These are phyloP conservation scores for Cassiopea xamachana DNA, from an alignment of 30 jellyfish, hydroid and myxozoan species.

Conservation along the genomic window DNA sequence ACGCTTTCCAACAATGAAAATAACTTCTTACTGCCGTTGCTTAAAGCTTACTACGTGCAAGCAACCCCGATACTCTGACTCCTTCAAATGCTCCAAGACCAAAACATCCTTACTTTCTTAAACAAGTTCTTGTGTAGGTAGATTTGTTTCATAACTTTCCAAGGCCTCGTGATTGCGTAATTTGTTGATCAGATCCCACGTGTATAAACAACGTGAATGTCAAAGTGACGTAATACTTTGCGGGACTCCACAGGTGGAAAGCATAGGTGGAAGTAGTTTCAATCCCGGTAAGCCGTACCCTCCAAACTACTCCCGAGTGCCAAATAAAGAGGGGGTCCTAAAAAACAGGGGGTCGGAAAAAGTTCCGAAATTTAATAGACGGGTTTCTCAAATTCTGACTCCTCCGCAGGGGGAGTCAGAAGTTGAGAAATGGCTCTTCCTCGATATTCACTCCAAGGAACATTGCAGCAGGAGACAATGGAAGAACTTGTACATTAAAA, in stretches of 20 bases:
- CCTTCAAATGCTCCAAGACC: neutral
- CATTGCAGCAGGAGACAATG: neutral
- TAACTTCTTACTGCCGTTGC: neutral
- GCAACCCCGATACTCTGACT: neutral
- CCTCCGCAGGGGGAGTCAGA: too few relatives aligned
- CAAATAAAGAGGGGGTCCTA: too few relatives aligned
- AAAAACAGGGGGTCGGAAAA: too few relatives aligned
- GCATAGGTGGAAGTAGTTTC: too few relatives aligned
- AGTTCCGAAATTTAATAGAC: too few relatives aligned
- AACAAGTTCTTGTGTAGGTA: neutral
- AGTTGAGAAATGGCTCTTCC: too few relatives aligned
- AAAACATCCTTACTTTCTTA: neutral
- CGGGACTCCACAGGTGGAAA: neutral
- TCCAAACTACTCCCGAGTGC: too few relatives aligned
- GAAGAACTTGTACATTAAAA: neutral
- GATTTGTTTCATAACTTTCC: neutral
- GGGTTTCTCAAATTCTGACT: too few relatives aligned
- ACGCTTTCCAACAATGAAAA: neutral
- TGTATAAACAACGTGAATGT: neutral
- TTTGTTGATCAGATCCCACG: neutral
- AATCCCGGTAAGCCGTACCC: too few relatives aligned
- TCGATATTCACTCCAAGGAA: too few relatives aligned
- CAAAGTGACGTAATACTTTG: neutral
- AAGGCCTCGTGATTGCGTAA: neutral
- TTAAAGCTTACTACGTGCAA: neutral